Evolutionary conservation across 2,888 invertebrate genomes (phyloP), one percentile per base, ranked within the genome.

Genomic region (Dolomedes plantarius): DNA sequence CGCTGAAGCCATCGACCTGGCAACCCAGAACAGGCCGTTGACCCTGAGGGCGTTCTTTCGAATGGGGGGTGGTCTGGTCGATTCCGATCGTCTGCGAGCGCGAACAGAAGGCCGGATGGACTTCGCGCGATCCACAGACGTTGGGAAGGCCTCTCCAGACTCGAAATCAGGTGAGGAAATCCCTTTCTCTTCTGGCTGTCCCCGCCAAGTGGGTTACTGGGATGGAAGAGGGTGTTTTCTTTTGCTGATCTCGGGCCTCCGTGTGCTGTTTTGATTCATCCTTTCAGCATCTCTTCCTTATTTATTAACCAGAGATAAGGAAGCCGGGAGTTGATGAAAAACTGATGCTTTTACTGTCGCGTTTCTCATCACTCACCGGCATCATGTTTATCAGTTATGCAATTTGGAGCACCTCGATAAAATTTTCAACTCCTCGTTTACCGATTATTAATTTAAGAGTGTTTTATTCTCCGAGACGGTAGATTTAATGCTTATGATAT

Each of bases 201-300:
- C 29, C 46, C 80, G 74, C 80, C 80, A 81, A 82, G 62, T 75
- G 81, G 81, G 81, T 82, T 82, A 82, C 81, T 82, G 75, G 81
- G 81, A 82, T 82, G 16, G 16, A 16, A 16, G 56, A 16, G 36
- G 9, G 41, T n/a, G 56, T 56, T 7, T 16, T 6, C 6, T 9
- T 7, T 11, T 31, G 32, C 72, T 64, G 74, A 65, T 81, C 81
- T 82, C 65, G 81, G 29, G 69, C 75, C 27, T 82, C 80, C 73
- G 29, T n/a, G n/a, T n/a, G n/a, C n/a, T n/a, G n/a, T n/a, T n/a
- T 46, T 74, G 29, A 19, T 31, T 28, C 46, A 62, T 62, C 64
- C 5, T n/a, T 29, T 29, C 69, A 32, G 16, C 50, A n/a, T 46
- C 75, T 39, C 31, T 2, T 7, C 36, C 36, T 36, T 36, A 36